Evolutionary conservation across 2,888 invertebrate genomes (phyloP).

Genomic region (Litoditis marina): DNA sequence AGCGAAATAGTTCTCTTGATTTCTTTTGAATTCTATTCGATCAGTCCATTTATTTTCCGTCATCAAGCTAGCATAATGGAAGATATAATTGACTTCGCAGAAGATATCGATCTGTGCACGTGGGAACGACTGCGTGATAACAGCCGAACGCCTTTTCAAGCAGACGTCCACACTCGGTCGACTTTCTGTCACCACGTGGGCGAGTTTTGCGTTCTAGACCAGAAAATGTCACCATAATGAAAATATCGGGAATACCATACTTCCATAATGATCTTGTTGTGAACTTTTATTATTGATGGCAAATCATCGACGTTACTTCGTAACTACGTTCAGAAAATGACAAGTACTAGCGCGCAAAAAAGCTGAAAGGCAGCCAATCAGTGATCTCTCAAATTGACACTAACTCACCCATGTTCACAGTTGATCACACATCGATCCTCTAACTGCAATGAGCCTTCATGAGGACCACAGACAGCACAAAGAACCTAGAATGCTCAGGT

Average conservation of each 20-base stretch:
- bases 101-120: conserved; percentile 94
- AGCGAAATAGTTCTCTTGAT: too few relatives aligned
- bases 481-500: conserved; percentile 69
- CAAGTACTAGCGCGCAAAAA: too few relatives aligned
- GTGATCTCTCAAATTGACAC: too few relatives aligned
- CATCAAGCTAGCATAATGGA: too few relatives aligned
- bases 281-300: too few relatives aligned
- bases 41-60: too few relatives aligned
- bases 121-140: conserved; percentile 84
- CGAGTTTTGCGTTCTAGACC: conserved; percentile 40
- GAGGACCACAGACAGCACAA: conserved; percentile 95
- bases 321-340: neutral
- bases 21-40: too few relatives aligned
- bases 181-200: conserved; percentile 70
- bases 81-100: conserved; percentile 73
- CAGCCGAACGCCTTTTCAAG: conserved; percentile 83
- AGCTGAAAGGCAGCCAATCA: too few relatives aligned
- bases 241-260: neutral
- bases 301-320: too few relatives aligned
- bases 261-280: too few relatives aligned
- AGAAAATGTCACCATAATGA: conserved; percentile 70
- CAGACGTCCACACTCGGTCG: conserved; percentile 83
- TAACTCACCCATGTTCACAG: conserved; percentile 73
- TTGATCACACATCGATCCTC: conserved; percentile 76
- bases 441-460: conserved; percentile 74